A percentile compares a stretch with the other conserved stretches of the same genome.
Evolutionary conservation across 2,797 vertebrate genomes (phyloP).

Genomic region (Diglossa cyanea): DNA sequence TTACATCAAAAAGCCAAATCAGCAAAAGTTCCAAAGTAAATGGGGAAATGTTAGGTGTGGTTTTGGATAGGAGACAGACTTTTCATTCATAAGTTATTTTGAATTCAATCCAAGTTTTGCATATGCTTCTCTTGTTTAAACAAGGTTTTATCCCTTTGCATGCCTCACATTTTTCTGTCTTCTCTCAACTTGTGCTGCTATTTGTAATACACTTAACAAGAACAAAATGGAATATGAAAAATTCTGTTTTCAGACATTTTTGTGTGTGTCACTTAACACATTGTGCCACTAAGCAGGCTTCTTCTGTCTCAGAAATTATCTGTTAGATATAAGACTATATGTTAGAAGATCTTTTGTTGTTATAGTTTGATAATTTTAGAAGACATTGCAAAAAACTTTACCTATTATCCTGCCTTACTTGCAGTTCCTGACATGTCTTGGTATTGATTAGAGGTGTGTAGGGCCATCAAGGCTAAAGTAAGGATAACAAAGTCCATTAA

Average conservation of each 20-base stretch:
- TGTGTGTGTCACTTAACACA: not conserved
- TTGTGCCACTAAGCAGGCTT: not conserved
- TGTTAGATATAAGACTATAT: not conserved
- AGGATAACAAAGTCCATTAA: not conserved
- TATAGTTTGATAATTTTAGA: not conserved
- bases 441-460: not conserved
- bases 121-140: not conserved
- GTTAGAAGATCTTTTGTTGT: not conserved
- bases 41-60: not conserved
- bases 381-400: not conserved
- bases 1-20: not conserved
- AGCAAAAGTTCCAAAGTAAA: not conserved
- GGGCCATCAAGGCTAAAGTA: not conserved
- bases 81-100: not conserved
- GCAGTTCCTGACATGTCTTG: not conserved
- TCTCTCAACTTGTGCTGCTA: not conserved
- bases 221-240: not conserved
- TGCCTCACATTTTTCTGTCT: not conserved
- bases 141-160: not conserved
- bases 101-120: not conserved
- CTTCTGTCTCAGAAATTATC: not conserved
- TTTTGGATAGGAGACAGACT: not conserved
- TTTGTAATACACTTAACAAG: not conserved
- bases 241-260: not conserved
- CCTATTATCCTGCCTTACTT: not conserved